Base-by-base conservation (phyloP, 2,888 invertebrate genomes). In the Dioctria linearis region DNA sequence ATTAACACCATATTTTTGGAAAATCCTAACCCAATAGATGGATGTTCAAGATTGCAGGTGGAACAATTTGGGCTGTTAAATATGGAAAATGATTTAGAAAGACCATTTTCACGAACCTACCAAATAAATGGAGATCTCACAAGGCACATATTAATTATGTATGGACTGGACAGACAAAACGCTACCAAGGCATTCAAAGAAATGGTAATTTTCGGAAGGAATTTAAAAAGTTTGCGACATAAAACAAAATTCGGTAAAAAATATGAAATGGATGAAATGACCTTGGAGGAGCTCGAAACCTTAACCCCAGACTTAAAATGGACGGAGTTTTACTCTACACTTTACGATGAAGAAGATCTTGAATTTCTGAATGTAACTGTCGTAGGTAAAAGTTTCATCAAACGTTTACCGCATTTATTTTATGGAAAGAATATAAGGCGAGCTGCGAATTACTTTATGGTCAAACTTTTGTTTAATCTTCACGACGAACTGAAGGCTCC, bases 81-180 rank as follows among this genome's bases (percentile, higher is more conserved):
- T 40, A 78, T 78, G 51, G 40, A 46, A 5, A 9, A 39, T 37
- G 40, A 66, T 42, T 54, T 66, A 40, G 8, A 78, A 5, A 46
- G 40, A 25, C 78, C 49, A 11, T 57, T 42, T 25, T 66, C 78
- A 6, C 49, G 40, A 51, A 5, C 4, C 1, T 78, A 78, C 37
- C 51, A 78, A 25, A 65, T 61, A 4, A 65, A 78, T 54, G 66
- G 42, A 54, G 49, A 66, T 13, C n/a, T 78, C 11, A 25, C 66
- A 9, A 40, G 40, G 11, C 13, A 66, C 1, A 51, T 78, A 6
- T 63, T 78, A 46, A 54, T 51, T 3, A 66, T 66, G 66, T 78
- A 78, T 66, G 51, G 66, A 8, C 43, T 51, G 42, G 13, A 51
- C 1, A 54, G 42, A 49, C 3, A 8, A 42, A 9, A 78, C 3